Conservation (phyloP, 2,888 invertebrate genomes). For the Metellina segmentata region DNA sequence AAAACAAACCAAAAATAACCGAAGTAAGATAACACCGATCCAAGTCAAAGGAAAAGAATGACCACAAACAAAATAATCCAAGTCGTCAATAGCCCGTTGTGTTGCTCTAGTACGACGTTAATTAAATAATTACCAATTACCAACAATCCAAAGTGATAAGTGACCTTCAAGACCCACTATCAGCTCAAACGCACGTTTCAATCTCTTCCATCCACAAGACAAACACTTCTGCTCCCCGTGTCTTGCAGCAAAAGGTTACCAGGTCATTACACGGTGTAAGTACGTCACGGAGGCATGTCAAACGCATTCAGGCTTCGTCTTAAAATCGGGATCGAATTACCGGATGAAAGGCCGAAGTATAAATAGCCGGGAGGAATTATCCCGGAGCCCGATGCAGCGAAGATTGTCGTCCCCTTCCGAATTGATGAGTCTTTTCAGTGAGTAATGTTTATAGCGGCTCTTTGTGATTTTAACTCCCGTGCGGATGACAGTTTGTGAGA, state of each 20-base stretch:
- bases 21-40: too few relatives aligned
- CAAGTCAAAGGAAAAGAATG: too few relatives aligned
- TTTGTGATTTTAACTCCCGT: too few relatives aligned
- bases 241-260: conserved; percentile 18
- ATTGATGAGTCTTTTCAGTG: not conserved
- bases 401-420: not conserved
- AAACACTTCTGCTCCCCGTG: not conserved
- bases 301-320: conserved; percentile 22
- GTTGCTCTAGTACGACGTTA: too few relatives aligned
- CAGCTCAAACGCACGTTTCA: not conserved
- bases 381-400: not conserved
- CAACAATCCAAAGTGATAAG: too few relatives aligned
- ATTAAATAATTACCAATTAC: too few relatives aligned
- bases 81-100: too few relatives aligned
- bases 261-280: conserved; percentile 5
- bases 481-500: too few relatives aligned
- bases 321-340: conserved; percentile 51
- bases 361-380: conserved; percentile 32
- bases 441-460: not conserved
- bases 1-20: too few relatives aligned
- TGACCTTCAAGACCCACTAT: not conserved
- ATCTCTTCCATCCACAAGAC: not conserved
- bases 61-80: too few relatives aligned
- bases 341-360: conserved; percentile 28
- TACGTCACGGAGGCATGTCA: conserved; percentile 49